These are phyloP conservation scores for Hesperia comma DNA, from an alignment of 2,888 invertebrate species.

Conservation along the genomic window DNA sequence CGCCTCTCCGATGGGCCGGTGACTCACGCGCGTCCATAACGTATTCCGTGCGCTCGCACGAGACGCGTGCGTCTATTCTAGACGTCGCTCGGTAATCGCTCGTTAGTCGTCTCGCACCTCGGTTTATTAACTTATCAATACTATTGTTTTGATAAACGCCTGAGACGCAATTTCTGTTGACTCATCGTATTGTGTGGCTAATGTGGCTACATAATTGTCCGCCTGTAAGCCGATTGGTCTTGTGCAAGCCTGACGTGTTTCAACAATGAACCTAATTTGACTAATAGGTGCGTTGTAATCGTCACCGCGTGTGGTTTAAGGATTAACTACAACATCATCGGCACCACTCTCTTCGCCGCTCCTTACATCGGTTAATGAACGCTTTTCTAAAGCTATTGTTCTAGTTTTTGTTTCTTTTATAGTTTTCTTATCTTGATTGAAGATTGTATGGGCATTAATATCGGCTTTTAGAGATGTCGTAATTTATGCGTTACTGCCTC, in stretches of 20 bases:
- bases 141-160: constrained; percentile 83
- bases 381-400: constrained; percentile 74
- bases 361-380: constrained; percentile 69
- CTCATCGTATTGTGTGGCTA: constrained; percentile 75
- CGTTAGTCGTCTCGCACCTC: constrained; percentile 74
- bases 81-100: constrained; percentile 69
- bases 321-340: constrained; percentile 73
- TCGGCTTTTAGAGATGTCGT: constrained; percentile 32
- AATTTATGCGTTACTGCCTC: constrained; percentile 21
- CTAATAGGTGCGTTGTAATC: constrained; percentile 83
- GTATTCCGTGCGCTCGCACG: constrained; percentile 62
- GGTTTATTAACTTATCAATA: constrained; percentile 83
- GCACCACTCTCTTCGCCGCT: constrained; percentile 58
- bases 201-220: constrained; percentile 70
- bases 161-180: constrained; percentile 77
- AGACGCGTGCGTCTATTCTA: constrained; percentile 67
- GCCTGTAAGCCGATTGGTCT: constrained; percentile 78
- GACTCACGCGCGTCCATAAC: constrained; percentile 68
- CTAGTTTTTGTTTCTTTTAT: constrained; percentile 57
- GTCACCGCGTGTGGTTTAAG: constrained; percentile 81
- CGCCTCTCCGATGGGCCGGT: constrained; percentile 53
- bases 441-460: constrained; percentile 45
- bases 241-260: constrained; percentile 67
- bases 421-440: constrained; percentile 46
- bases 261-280: constrained; percentile 84